A percentile compares a stretch with the other conserved stretches of the same genome.
Conservation (phyloP, 2,113 vertebrate species). For the Entelurus aequoreus region DNA sequence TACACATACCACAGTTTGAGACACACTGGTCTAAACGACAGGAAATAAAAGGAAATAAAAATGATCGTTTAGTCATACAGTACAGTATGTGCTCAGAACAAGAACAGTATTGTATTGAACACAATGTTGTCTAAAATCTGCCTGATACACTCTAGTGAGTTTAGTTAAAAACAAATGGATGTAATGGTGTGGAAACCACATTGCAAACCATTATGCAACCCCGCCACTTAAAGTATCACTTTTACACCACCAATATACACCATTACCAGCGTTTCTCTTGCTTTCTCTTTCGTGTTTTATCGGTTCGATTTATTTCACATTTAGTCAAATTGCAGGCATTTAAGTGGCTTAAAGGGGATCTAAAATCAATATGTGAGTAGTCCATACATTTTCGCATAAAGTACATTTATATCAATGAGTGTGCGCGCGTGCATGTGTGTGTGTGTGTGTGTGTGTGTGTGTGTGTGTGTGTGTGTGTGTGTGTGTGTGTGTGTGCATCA, state of each 20-base stretch:
- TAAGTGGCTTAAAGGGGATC: slow-evolving; percentile 23
- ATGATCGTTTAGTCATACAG: too few relatives aligned
- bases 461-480: neutral
- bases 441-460: neutral
- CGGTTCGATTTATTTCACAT: slow-evolving; percentile 16
- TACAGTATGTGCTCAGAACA: neutral
- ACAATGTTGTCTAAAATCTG: slow-evolving; percentile 33
- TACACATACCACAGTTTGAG: too few relatives aligned
- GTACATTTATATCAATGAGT: neutral
- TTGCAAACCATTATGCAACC: slow-evolving; percentile 35
- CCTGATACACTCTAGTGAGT: slow-evolving; percentile 26
- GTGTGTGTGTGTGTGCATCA: slow-evolving; percentile 5
- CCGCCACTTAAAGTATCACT: slow-evolving; percentile 42
- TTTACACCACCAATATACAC: slow-evolving; percentile 20
- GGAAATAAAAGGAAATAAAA: too few relatives aligned
- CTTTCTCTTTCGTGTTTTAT: neutral
- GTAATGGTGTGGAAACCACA: slow-evolving; percentile 41
- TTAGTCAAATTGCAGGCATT: slow-evolving; percentile 9
- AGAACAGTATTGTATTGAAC: neutral
- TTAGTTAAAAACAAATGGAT: slow-evolving; percentile 23
- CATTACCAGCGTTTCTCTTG: slow-evolving; percentile 33
- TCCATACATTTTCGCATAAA: neutral
- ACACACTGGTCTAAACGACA: too few relatives aligned
- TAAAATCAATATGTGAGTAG: slow-evolving; percentile 34
- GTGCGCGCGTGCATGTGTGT: too few relatives aligned